Evolutionary conservation across 2,113 vertebrate genomes (phyloP), one percentile per base, ranked within the genome.

Genomic region (Pogonocichla stellata): DNA sequence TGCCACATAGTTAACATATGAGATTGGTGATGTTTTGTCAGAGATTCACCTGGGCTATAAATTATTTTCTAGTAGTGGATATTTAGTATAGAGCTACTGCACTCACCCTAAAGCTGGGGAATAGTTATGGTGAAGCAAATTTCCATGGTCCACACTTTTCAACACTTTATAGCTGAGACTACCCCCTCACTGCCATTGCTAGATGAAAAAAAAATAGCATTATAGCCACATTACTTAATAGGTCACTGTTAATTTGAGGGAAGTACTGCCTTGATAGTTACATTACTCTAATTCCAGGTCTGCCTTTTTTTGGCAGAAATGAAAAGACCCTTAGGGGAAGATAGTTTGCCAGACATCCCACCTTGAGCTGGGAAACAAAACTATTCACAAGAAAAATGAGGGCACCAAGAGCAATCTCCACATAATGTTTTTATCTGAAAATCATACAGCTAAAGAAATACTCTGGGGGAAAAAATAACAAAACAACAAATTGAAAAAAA

Each of bases 301-400:
- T 78, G 45, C 14, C 31, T 90, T 90, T 90, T 90, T 84, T 78
- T 71, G 88, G 79, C 48, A 64, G 34, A 90, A 94, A 81, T 42
- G 6, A 90, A 80, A 74, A 86, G 64, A 83, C 60, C 56, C 72
- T 64, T 74, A 74, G 48, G 43, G 64, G 61, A 96, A 95, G 60
- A 67, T 73, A 45, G 90, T 86, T 92, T 94, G 23, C 56, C 51
- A 94, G 72, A 56, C 43, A 88, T 62, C 36, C 17, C n/a, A 78
- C 74, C 58, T 42, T 85, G 34, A 51, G 16, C 64, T 58, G 43
- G 50, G 34, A 92, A 92, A 90, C 42, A 71, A 83, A 94, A 51
- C 23, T 70, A 78, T 12, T 91, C 74, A 65, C 47, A 64, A 72
- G 60, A 92, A n/a, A 73, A 91, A 73, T 22, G 22, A 34, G 80